A percentile compares a stretch with the other conserved stretches of the same genome.
phyloP scores from a whole-genome alignment of 2,113 vertebrate genomes.

The Xyliphius kryptos region DNA sequence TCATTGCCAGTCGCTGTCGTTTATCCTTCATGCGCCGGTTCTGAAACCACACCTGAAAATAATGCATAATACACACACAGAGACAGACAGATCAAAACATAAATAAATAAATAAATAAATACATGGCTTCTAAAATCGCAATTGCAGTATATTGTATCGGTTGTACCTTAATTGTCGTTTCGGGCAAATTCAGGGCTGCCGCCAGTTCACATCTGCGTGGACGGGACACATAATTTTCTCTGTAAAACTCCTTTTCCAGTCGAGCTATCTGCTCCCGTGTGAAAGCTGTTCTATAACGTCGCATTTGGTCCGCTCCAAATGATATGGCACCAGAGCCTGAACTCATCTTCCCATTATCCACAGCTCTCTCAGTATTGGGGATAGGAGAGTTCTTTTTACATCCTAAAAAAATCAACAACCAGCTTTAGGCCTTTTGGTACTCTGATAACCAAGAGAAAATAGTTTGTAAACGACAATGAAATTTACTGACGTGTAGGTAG shows the following conservation, averaged over 20 bases:
- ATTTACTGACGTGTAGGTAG: no score
- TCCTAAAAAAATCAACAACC: conserved; percentile 48
- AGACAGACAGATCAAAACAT: no score
- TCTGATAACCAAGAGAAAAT: background rate
- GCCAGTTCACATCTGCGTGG: conserved; percentile 93
- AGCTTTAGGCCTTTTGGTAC: conserved; percentile 6
- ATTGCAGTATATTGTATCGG: background rate
- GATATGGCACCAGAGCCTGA: conserved; percentile 73
- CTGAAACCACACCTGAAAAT: conserved; percentile 93
- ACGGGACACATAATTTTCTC: conserved; percentile 96
- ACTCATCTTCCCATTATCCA: conserved; percentile 53
- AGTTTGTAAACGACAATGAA: no score
- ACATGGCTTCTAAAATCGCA: no score
- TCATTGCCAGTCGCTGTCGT: conserved; percentile 92
- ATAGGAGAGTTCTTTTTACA: conserved; percentile 68
- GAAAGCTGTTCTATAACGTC: conserved; percentile 94
- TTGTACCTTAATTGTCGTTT: conserved; percentile 95
- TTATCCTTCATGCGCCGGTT: conserved; percentile 99
- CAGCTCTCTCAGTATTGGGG: conserved; percentile 60
- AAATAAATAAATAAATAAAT: no score
- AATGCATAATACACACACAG: background rate
- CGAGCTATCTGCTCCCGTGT: conserved; percentile 94
- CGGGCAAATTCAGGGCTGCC: conserved; percentile 89
- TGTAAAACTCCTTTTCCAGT: conserved; percentile 96
- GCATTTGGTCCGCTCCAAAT: conserved; percentile 91